Percentiles rank a stretch among this genome's conserved stretches.
Evolutionary conservation across 1,140 invertebrate species (phyloP).

Genomic region (Mercenaria mercenaria): DNA sequence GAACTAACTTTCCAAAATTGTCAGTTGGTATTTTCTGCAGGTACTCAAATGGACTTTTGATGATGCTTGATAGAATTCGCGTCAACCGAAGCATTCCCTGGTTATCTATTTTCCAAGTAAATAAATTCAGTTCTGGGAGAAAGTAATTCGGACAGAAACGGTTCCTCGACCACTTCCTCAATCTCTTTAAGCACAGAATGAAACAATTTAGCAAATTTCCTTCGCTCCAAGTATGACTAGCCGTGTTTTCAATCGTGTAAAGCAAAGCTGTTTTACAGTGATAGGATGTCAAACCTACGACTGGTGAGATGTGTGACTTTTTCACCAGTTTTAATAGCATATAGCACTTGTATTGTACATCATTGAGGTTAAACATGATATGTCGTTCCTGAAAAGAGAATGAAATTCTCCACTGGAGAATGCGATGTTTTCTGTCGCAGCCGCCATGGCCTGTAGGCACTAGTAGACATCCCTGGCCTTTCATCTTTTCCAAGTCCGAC

Average conservation of each 20-base stretch:
- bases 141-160: too few relatives aligned
- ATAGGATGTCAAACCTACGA: not conserved
- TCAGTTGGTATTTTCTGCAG: too few relatives aligned
- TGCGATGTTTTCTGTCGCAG: not conserved
- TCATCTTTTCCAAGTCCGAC: not conserved
- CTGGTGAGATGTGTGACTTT: not conserved
- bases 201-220: slow-evolving; percentile 16
- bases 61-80: too few relatives aligned
- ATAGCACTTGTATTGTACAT: too few relatives aligned
- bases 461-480: not conserved
- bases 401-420: slow-evolving; percentile 23
- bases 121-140: too few relatives aligned
- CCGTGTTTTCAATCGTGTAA: slow-evolving; percentile 5
- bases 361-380: too few relatives aligned
- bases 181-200: not conserved
- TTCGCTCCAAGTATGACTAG: not conserved
- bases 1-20: too few relatives aligned
- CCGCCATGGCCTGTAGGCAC: not conserved
- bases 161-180: too few relatives aligned
- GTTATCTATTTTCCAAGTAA: too few relatives aligned
- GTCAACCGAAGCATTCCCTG: too few relatives aligned
- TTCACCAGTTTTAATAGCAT: not conserved
- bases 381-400: slow-evolving; percentile 44
- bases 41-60: too few relatives aligned
- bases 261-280: slow-evolving; percentile 19